Evolutionary conservation across 2,888 invertebrate genomes (phyloP), one percentile per base, ranked within the genome.

Genomic region (Sphaeridia pumilis): DNA sequence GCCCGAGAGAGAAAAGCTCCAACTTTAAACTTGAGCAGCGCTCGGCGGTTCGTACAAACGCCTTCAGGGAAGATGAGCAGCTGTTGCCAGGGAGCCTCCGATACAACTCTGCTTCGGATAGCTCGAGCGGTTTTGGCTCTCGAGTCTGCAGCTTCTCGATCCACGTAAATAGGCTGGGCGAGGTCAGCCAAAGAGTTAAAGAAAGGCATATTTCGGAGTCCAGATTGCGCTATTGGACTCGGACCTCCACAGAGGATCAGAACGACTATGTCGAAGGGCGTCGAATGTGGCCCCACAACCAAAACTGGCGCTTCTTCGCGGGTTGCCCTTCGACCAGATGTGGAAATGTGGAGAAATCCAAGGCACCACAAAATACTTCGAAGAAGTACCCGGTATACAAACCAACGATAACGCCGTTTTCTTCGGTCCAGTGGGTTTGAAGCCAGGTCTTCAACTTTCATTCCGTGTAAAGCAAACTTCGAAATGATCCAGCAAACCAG

Each of bases 1-100:
- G 92, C 88, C 0, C 93, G 93, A 0, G 93, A 92, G 72, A 87
- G 87, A 73, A 95, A 95, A 14, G 92, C 94, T 35, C 94, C 93
- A 2, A 59, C 48, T 52, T 67, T 67, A 46, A 67, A 67, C 66
- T 64, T 72, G 46, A 75, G 72, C 65, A 95, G 74, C 67, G 89
- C 89, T 0, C 84, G 83, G 24, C 93, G 79, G 73, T 95, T 95
- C 27, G 94, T 92, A 71, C 93, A 94, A 0, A 94, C 95, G 45
- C 93, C 94, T 71, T 95, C 94, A 0, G 94, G 89, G 71, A 41
- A 52, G 34, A 53, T 48, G 25, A 25, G 35, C 10, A 53, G 24
- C 43, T 45, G 46, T 0, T 92, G 89, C 92, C 93, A 94, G 66
- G 86, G 79, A 59, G 84, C 80, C 49, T 81, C 79, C 0, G 88